Base-by-base conservation (phyloP, 2,113 vertebrate species). In the Mugil cephalus region DNA sequence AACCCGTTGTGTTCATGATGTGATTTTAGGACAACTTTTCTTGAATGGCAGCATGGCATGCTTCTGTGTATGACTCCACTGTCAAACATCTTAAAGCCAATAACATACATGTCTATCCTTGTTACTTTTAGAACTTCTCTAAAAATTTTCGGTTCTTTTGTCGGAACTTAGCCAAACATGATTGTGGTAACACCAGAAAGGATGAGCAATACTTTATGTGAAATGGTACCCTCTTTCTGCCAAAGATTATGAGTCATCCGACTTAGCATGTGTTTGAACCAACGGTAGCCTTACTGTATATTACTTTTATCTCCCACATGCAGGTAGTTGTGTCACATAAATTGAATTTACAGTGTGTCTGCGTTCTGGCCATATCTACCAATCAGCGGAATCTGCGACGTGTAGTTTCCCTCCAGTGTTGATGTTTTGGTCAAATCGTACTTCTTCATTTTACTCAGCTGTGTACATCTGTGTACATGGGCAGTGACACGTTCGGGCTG, bases 361-460 rank as follows among this genome's bases (percentile, higher is more conserved):
- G 36, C 5, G 17, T 19, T n/a, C 15, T 13, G 11, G 0, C 51
- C 40, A n/a, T 15, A 13, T 60, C 7, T 47, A 8, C 15, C n/a
- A 17, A 64, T 43, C 35, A 50, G 15, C 36, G 53, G 59, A 15
- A 53, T 48, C 10, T 36, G 51, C 30, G 8, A 19, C 0, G 19
- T 46, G 9, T 24, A 40, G 46, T 10, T 42, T 56, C 39, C 24
- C 10, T 64, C 18, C 3, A 19, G 0, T 8, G 51, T 46, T 36
- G 38, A 36, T 50, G 68, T 39, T 72, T 38, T 17, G 36, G 45
- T 58, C 54, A n/a, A 47, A 47, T n/a, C 21, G 15, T 4, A 51
- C 48, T 13, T 73, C 77, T 55, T 43, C 35, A 52, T 71, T 55
- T 67, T 30, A 60, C 65, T 76, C 72, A 66, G 14, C 53, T 1